Percentiles rank a stretch among this genome's conserved stretches.
Conservation (phyloP, 2,888 invertebrate genomes). For the Willowsia nigromaculata region DNA sequence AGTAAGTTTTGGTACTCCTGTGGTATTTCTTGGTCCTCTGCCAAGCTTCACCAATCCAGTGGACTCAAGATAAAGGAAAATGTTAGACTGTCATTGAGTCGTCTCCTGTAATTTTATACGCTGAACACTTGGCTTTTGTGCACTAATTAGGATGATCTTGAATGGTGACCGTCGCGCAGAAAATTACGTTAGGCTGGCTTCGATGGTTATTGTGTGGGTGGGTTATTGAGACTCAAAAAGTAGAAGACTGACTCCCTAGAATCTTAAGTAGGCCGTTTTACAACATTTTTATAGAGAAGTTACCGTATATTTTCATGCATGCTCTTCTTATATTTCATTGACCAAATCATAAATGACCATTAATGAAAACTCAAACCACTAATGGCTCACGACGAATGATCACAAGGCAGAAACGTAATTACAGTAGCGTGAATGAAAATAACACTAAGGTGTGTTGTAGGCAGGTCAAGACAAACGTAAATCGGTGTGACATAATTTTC, state of each 20-base stretch:
- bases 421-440: neutral
- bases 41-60: constrained; percentile 31
- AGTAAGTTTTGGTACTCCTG: constrained; percentile 23
- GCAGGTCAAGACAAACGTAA: constrained; percentile 43
- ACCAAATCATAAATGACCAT: neutral
- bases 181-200: neutral
- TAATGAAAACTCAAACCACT: neutral
- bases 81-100: constrained; percentile 43
- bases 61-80: neutral
- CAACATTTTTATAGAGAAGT: neutral
- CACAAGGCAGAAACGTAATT: neutral
- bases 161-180: neutral
- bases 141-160: constrained; percentile 16
- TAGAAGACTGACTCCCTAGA: neutral
- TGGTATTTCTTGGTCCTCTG: constrained; percentile 28
- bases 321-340: neutral
- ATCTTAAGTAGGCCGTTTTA: neutral
- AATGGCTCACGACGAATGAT: neutral
- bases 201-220: constrained; percentile 30
- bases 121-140: constrained; percentile 16
- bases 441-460: neutral
- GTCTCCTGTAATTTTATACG: constrained; percentile 35
- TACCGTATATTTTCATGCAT: neutral
- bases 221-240: neutral
- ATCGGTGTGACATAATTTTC: constrained; percentile 57